Percentiles rank a stretch among this genome's conserved stretches.
Conservation (phyloP, 2,113 vertebrate genomes). For the Scomber colias region DNA sequence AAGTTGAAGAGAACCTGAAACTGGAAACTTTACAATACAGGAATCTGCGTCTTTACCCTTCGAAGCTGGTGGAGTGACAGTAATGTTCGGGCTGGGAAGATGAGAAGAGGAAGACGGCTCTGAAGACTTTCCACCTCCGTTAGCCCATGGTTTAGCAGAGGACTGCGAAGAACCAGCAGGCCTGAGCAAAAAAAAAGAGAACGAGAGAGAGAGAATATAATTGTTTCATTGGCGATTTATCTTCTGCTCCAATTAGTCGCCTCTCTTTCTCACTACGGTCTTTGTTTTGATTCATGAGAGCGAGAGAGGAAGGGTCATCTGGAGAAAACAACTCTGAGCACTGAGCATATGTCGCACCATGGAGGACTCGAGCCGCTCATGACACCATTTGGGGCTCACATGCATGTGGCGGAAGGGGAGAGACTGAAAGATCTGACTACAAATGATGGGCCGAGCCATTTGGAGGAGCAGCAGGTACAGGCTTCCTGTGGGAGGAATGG, state of each 20-base stretch:
- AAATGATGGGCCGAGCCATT: constrained; percentile 66
- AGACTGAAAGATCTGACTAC: constrained; percentile 43
- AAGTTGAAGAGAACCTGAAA: background rate
- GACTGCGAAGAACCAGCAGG: constrained; percentile 37
- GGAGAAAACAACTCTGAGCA: constrained; percentile 47
- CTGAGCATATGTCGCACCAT: constrained; percentile 70
- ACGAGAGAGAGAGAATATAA: constrained; percentile 1
- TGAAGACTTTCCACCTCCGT: constrained; percentile 38
- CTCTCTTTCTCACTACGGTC: background rate
- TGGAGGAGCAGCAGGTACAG: constrained; percentile 69
- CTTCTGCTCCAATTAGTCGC: background rate
- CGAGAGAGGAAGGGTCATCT: constrained; percentile 47
- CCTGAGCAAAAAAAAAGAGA: constrained; percentile 39
- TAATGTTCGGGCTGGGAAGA: background rate
- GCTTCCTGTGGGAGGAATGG: constrained; percentile 69
- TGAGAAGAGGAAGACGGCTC: constrained; percentile 9
- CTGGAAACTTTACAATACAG: background rate
- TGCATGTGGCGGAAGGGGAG: constrained; percentile 56
- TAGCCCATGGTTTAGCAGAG: constrained; percentile 31
- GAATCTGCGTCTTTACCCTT: constrained; percentile 44
- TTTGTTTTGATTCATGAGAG: constrained; percentile 46
- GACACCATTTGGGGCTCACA: constrained; percentile 68
- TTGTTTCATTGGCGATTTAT: background rate
- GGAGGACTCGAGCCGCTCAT: constrained; percentile 55
- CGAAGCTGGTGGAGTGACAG: constrained; percentile 33